phyloP scores from a whole-genome alignment of 2,113 vertebrate genomes.

The Grantiella picta region DNA sequence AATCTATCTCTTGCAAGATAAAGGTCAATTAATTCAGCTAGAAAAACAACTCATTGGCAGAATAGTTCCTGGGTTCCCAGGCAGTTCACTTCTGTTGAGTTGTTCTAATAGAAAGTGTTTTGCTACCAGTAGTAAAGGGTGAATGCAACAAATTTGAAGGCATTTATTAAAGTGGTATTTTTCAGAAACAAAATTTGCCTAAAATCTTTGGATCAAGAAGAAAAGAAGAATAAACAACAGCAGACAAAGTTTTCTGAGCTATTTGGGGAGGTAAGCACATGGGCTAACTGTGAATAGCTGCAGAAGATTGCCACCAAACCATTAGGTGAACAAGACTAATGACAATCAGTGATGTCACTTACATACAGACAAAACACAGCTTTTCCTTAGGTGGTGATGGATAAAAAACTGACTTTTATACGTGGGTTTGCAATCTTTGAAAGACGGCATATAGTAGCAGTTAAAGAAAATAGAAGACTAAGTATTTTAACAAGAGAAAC shows the following conservation, averaged over 20 bases:
- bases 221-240: neutral
- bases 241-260: neutral
- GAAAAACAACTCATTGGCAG: neutral
- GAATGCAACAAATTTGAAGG: neutral
- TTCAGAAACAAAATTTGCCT: neutral
- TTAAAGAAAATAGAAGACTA: neutral
- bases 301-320: neutral
- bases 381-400: neutral
- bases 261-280: neutral
- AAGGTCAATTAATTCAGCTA: neutral
- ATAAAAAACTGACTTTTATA: neutral
- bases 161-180: neutral
- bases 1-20: neutral
- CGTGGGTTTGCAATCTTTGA: rapidly evolving
- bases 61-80: neutral
- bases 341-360: too few relatives aligned
- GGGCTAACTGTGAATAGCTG: neutral
- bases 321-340: neutral
- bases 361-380: neutral
- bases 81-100: neutral
- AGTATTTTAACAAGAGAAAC: neutral
- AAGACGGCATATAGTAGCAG: rapidly evolving
- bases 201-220: neutral
- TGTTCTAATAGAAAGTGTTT: neutral
- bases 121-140: neutral